Evolutionary conservation across 1,140 invertebrate species (phyloP).

Genomic region (Sminthurides bifidus): DNA sequence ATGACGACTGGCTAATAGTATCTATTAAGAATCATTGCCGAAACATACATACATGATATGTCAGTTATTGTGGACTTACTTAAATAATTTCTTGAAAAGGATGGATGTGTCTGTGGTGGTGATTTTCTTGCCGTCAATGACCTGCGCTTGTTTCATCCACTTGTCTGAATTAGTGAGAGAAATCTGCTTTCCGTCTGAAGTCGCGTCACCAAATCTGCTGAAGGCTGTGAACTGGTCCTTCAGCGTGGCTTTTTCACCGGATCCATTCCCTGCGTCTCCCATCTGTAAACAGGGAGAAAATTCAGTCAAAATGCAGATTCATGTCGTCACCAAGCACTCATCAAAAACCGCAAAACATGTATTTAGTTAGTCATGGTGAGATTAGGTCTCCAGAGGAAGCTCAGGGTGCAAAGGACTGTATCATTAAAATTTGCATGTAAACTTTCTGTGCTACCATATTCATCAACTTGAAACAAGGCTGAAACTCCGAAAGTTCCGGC

Average conservation of each 20-base stretch:
- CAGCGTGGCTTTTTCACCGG: slow-evolving; percentile 32
- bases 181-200: slow-evolving; percentile 72
- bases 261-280: slow-evolving; percentile 22
- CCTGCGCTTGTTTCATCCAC: slow-evolving; percentile 88
- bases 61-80: slow-evolving; percentile 51
- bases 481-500: no score
- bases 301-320: no score
- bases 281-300: slow-evolving; percentile 24
- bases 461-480: no score
- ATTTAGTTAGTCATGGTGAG: no score
- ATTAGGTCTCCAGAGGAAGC: no score
- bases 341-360: no score
- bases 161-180: slow-evolving; percentile 62
- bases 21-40: neutral
- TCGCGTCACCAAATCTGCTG: slow-evolving; percentile 75
- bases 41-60: neutral
- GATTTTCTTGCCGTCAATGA: slow-evolving; percentile 79
- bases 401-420: no score
- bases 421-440: no score
- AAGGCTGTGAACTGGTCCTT: slow-evolving; percentile 51
- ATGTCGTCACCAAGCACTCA: no score
- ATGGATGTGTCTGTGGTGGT: slow-evolving; percentile 82
- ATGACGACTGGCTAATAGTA: neutral
- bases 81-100: slow-evolving; percentile 68
- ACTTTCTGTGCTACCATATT: no score